Evolutionary conservation across 2,888 invertebrate genomes (phyloP).

Genomic region (Cryptocheilus praepositus): DNA sequence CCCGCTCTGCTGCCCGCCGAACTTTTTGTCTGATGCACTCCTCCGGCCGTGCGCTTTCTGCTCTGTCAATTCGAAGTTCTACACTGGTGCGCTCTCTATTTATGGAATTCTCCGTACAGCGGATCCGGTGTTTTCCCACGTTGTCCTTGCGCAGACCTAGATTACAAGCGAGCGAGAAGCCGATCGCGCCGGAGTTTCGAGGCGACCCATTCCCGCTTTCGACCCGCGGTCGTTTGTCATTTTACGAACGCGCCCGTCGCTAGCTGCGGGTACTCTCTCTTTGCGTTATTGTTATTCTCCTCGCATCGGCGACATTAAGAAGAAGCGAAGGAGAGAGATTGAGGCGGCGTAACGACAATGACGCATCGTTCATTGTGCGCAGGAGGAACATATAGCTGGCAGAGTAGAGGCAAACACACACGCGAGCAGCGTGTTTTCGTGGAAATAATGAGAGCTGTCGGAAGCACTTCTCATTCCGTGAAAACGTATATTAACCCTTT

Average conservation of each 20-base stretch:
- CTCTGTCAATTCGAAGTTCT: not conserved
- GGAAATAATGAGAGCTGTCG: too few relatives aligned
- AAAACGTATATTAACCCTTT: too few relatives aligned
- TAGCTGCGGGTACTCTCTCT: too few relatives aligned
- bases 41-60: not conserved
- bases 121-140: too few relatives aligned
- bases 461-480: too few relatives aligned
- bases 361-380: too few relatives aligned
- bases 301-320: conserved; percentile 16
- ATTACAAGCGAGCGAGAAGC: not conserved
- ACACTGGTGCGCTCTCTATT: not conserved
- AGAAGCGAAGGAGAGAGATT: not conserved
- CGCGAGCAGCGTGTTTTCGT: too few relatives aligned
- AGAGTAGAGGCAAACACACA: too few relatives aligned
- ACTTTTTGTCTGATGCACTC: not conserved
- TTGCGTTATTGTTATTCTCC: conserved; percentile 18
- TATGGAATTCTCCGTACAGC: not conserved
- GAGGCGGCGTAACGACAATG: too few relatives aligned
- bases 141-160: too few relatives aligned
- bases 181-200: not conserved
- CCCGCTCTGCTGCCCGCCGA: not conserved
- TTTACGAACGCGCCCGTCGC: too few relatives aligned
- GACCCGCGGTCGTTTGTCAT: not conserved
- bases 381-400: too few relatives aligned
- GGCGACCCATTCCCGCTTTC: not conserved